Evolutionary conservation across 2,113 vertebrate genomes (phyloP).

Genomic region (Crotalus viridis): DNA sequence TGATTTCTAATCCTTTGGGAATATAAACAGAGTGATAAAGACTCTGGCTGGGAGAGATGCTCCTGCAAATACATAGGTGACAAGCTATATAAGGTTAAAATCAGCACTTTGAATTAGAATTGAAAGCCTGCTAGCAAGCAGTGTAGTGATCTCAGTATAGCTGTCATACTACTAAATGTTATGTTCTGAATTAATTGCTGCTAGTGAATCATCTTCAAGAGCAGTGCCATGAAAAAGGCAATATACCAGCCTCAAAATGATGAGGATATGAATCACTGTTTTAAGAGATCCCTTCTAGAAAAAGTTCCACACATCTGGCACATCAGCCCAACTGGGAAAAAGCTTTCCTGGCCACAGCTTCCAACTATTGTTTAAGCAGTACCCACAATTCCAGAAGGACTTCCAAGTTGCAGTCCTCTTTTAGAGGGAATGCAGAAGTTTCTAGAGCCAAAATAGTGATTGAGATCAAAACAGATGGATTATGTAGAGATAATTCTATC

Average conservation of each 20-base stretch:
- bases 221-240: not conserved
- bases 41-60: not conserved
- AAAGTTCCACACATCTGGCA: not conserved
- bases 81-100: not conserved
- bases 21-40: not conserved
- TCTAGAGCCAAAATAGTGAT: not conserved
- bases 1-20: not conserved
- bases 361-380: not conserved
- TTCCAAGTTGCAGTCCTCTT: not conserved
- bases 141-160: not conserved
- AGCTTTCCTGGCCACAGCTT: not conserved
- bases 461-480: not conserved
- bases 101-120: not conserved
- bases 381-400: not conserved
- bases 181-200: not conserved
- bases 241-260: not conserved
- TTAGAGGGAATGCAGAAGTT: not conserved
- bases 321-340: not conserved
- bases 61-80: not conserved
- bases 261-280: not conserved
- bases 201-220: not conserved
- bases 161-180: not conserved
- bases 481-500: not conserved
- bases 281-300: not conserved
- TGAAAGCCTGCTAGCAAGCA: not conserved